phyloP scores from a whole-genome alignment of 2,888 invertebrate species.

The Brenthis hecate region DNA sequence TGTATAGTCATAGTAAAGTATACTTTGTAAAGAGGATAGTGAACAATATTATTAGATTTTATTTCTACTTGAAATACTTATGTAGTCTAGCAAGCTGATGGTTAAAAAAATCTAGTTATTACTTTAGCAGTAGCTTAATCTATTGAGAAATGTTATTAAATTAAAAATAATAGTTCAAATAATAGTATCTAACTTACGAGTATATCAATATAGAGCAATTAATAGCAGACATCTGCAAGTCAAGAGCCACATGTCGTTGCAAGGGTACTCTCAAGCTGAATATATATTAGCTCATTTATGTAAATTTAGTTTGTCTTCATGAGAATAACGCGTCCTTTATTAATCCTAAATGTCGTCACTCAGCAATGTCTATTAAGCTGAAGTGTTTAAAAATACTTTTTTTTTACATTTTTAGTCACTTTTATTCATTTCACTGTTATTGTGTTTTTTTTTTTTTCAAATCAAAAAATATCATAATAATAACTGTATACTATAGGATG shows the following conservation, averaged over 20 bases:
- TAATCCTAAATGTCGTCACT: conserved; percentile 28
- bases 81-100: no score
- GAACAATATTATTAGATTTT: no score
- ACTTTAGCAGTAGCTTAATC: no score
- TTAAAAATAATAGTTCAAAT: background rate
- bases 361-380: conserved; percentile 23
- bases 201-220: conserved; percentile 25
- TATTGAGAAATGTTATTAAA: background rate
- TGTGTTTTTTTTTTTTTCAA: no score
- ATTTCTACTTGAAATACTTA: no score
- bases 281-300: conserved; percentile 39
- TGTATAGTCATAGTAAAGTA: no score
- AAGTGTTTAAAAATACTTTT: conserved; percentile 4
- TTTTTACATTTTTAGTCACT: no score
- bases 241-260: conserved; percentile 38
- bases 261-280: conserved; percentile 35
- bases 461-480: no score
- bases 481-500: no score
- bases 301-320: conserved; percentile 37
- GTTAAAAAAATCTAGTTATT: no score
- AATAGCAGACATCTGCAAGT: conserved; percentile 29
- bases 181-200: background rate
- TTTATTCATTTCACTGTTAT: no score
- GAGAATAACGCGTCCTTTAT: conserved; percentile 36
- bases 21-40: no score